Evolutionary conservation across 1,140 invertebrate species (phyloP).

Genomic region (Scaptomyza graminum): DNA sequence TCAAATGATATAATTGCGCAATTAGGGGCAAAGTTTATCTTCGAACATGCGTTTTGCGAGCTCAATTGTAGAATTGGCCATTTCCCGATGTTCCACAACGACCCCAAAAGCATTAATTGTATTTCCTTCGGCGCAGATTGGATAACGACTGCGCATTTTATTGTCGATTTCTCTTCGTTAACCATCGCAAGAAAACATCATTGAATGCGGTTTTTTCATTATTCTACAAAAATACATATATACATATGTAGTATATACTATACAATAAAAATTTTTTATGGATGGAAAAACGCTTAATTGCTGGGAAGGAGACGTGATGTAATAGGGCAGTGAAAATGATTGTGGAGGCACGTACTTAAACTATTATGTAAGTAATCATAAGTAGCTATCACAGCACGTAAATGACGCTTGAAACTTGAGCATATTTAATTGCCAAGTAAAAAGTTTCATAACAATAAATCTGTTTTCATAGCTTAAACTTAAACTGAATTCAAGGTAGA

Average conservation of each 20-base stretch:
- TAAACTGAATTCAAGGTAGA: too few relatives aligned
- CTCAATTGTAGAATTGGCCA: conserved; percentile 27
- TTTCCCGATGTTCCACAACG: conserved; percentile 21
- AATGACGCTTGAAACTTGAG: background rate
- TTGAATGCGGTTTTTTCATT: background rate
- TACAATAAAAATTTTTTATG: background rate
- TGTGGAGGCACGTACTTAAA: background rate
- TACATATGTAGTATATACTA: background rate
- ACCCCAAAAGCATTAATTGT: conserved; percentile 37
- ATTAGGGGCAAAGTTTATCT: conserved; percentile 53
- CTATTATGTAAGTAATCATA: background rate
- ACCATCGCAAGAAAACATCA: too few relatives aligned
- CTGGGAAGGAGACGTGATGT: background rate
- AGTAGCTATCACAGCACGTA: background rate
- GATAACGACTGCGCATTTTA: conserved; percentile 16
- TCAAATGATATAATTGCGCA: conserved; percentile 67
- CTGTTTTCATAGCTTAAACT: too few relatives aligned
- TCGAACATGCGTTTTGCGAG: conserved; percentile 5
- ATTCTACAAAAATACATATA: background rate
- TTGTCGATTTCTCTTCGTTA: background rate
- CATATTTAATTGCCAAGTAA: background rate
- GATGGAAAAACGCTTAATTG: background rate
- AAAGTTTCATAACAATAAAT: too few relatives aligned
- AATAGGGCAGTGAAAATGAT: background rate
- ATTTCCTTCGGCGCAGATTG: conserved; percentile 26